These are phyloP conservation scores for Tauraco erythrolophus DNA, from an alignment of 2,113 vertebrate species.

Conservation along the genomic window DNA sequence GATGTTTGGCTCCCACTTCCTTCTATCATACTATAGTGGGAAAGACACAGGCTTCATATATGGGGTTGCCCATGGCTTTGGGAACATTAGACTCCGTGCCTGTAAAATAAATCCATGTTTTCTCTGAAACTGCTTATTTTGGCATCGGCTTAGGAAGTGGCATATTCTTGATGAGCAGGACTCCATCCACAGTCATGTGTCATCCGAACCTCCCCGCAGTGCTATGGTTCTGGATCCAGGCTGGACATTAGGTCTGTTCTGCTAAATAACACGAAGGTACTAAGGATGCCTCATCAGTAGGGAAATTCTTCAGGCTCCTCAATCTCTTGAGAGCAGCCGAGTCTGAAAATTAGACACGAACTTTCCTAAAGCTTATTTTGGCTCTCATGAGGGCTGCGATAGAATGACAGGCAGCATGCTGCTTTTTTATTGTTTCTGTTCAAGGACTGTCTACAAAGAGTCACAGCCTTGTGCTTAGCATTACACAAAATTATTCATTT, in stretches of 20 bases:
- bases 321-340: not conserved
- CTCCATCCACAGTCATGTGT: not conserved
- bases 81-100: not conserved
- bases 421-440: slow-evolving; percentile 48
- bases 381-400: not conserved
- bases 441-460: slow-evolving; percentile 32
- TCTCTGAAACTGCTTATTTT: not conserved
- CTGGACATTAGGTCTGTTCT: not conserved
- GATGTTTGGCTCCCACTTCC: not conserved
- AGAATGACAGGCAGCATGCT: not conserved
- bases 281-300: not conserved
- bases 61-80: not conserved
- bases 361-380: slow-evolving; percentile 24
- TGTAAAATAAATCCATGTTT: not conserved
- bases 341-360: slow-evolving; percentile 8
- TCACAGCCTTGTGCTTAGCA: not conserved
- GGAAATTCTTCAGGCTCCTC: not conserved
- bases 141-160: not conserved
- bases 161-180: not conserved
- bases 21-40: not conserved
- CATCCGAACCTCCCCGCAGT: not conserved
- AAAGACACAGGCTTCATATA: not conserved
- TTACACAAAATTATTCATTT: slow-evolving; percentile 43
- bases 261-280: not conserved
- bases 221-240: not conserved